Conservation (phyloP, 2,797 vertebrate species). For the Cynodonichthys magdalenae region DNA sequence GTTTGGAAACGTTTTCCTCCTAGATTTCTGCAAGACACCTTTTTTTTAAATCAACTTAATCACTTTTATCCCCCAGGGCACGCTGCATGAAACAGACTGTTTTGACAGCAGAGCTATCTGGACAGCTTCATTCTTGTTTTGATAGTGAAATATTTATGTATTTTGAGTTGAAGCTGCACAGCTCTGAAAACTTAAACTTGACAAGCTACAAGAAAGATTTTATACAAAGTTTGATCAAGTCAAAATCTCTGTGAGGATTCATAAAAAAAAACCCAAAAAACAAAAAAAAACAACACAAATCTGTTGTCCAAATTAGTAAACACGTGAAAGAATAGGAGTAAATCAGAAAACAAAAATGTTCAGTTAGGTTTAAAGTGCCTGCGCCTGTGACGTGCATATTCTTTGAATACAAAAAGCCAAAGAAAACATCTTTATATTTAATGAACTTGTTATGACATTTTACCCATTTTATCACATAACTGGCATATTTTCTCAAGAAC, state of each 20-base stretch:
- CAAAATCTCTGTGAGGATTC: too few species aligned
- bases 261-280: too few species aligned
- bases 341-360: too few species aligned
- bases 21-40: constrained; percentile 16
- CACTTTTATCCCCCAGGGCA: constrained; percentile 14
- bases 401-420: too few species aligned
- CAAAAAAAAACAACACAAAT: too few species aligned
- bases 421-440: too few species aligned
- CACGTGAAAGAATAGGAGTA: too few species aligned
- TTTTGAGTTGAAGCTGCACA: constrained; percentile 1
- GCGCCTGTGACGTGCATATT: too few species aligned
- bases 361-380: too few species aligned
- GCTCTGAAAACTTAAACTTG: constrained; percentile 2
- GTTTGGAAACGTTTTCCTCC: constrained; percentile 33
- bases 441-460: too few species aligned
- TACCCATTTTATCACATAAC: too few species aligned
- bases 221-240: background rate
- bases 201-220: background rate
- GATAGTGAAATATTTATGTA: constrained; percentile 7
- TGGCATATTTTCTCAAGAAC: too few species aligned
- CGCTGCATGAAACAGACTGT: constrained; percentile 11
- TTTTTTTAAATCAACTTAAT: constrained; percentile 17
- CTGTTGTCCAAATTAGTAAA: background rate
- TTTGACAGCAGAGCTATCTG: constrained; percentile 5
- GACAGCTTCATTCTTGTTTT: constrained; percentile 4